These are phyloP conservation scores for Plebejus argus DNA, from an alignment of 2,888 invertebrate species.

Conservation along the genomic window DNA sequence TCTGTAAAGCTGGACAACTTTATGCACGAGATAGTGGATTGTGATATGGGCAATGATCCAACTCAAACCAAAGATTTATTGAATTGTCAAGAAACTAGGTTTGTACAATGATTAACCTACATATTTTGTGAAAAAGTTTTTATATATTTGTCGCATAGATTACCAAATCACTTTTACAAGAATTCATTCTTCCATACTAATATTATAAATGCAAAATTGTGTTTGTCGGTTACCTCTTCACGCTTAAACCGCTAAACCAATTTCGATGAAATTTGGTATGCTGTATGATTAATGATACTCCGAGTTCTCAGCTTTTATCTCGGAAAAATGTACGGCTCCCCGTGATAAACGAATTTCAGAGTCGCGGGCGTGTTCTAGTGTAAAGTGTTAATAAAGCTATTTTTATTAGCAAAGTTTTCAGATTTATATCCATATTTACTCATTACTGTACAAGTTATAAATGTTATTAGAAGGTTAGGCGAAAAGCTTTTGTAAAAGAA, in stretches of 20 bases:
- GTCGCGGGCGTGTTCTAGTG: not conserved
- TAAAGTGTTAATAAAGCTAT: not conserved
- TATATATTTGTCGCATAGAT: not conserved
- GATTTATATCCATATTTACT: not conserved
- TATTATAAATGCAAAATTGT: not conserved
- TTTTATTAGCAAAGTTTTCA: not conserved
- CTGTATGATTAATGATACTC: too few species aligned
- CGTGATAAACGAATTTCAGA: not conserved
- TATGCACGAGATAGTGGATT: conserved; percentile 93
- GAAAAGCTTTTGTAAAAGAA: not conserved
- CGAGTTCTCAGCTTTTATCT: not conserved
- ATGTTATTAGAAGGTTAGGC: not conserved
- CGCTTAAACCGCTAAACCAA: not conserved
- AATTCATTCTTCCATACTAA: not conserved
- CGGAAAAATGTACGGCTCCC: not conserved
- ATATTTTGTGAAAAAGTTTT: not conserved
- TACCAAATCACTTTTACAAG: not conserved
- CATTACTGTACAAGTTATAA: not conserved
- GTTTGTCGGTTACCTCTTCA: too few species aligned
- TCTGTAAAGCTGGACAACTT: conserved; percentile 92
- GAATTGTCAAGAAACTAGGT: conserved; percentile 89
- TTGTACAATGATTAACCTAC: conserved; percentile 38
- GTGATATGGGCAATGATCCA: conserved; percentile 96
- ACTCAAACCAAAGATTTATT: conserved; percentile 93
- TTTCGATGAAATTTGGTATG: not conserved